Evolutionary conservation across 2,888 invertebrate species (phyloP).

Genomic region (Spilosoma lubricipeda): DNA sequence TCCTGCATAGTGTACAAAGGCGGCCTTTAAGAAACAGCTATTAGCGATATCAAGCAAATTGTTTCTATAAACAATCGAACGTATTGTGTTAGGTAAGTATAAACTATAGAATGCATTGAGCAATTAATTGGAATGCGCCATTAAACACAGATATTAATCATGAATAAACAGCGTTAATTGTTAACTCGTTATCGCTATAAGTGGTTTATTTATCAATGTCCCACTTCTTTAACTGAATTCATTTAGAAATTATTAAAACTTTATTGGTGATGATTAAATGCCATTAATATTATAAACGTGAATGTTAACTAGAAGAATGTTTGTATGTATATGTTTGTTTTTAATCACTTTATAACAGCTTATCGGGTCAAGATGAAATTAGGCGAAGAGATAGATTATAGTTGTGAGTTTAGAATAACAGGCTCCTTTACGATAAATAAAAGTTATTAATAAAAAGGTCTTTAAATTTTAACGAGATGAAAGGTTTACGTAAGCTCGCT

Average conservation of each 20-base stretch:
- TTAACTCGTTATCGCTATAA: conserved; percentile 3
- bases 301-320: too few relatives aligned
- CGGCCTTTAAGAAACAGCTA: background rate
- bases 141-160: conserved; percentile 8
- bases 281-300: background rate
- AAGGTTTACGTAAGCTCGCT: too few relatives aligned
- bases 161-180: conserved; percentile 11
- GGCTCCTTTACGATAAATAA: too few relatives aligned
- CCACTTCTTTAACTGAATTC: background rate
- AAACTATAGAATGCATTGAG: background rate
- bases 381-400: too few relatives aligned
- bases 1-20: background rate
- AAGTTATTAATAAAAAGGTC: too few relatives aligned
- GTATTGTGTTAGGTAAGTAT: background rate
- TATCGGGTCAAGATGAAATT: too few relatives aligned
- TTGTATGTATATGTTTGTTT: too few relatives aligned
- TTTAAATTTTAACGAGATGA: too few relatives aligned
- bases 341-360: too few relatives aligned
- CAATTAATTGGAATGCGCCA: conserved; percentile 1
- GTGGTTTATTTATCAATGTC: conserved; percentile 5
- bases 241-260: background rate
- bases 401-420: too few relatives aligned
- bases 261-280: background rate
- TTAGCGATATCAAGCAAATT: background rate
- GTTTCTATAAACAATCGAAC: background rate